Evolutionary conservation across 2,113 vertebrate genomes (phyloP), one percentile per base, ranked within the genome.

Genomic region (Xiphorhynchus elegans): DNA sequence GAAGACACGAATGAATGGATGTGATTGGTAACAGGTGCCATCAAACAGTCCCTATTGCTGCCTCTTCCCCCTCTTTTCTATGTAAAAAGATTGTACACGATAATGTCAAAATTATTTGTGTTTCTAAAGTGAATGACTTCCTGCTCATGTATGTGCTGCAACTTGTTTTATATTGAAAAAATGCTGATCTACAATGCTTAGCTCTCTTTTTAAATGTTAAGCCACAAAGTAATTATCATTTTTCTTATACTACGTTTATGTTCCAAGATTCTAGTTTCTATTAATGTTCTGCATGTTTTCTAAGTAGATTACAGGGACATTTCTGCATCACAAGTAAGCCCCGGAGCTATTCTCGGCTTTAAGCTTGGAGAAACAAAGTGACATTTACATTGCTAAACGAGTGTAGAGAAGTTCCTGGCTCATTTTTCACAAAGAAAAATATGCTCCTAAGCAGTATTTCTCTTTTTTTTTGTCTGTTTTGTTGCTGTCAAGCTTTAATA

Each of bases 161-260:
- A 87, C 86, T 87, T 94, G 89, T 97, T 95, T 96, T 93, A 92
- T 93, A 50, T 49, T 66, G 66, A 93, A 95, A 97, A 97, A 96
- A 85, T 81, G 84, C 94, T 97, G 82, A 81, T 92, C 90, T 97
- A 86, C 95, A 96, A 93, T 96, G 83, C 96, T 94, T 94, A 96
- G 93, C 91, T 93, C 88, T 91, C 96, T 97, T 97, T 95, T 97
- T 87, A 97, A 98, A 98, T 95, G 89, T 97, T 97, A 97, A 98
- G 96, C 97, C 95, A 96, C 92, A 90, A 95, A 96, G 91, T 96
- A 98, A 98, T 98, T 97, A 98, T 96, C 97, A 97, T 98, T 98
- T 97, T 98, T 98, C 93, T 97, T 94, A 89, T 67, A 92, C 91
- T 96, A 96, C 96, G 91, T 97, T 98, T 97, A 90, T 96, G 96